A percentile compares a stretch with the other conserved stretches of the same genome.
These are phyloP conservation scores for Phylloscopus collybita DNA, from an alignment of 2,797 vertebrate genomes.

Conservation along the genomic window DNA sequence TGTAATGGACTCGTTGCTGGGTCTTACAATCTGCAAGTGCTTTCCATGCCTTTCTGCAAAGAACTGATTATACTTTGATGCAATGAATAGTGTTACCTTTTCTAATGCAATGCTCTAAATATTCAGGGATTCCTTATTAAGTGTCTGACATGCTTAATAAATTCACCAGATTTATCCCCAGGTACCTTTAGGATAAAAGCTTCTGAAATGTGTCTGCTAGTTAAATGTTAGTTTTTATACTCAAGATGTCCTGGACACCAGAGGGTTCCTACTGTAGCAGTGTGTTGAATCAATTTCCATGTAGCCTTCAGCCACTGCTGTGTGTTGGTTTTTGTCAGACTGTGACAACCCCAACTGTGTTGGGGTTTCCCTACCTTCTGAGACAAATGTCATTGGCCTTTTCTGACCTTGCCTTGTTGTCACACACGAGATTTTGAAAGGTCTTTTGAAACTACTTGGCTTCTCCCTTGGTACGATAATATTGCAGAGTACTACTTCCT, in stretches of 20 bases:
- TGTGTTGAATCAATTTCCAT: neutral
- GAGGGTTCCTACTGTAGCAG: neutral
- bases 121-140: neutral
- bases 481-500: conserved; percentile 43
- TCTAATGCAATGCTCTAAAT: neutral
- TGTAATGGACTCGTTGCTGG: neutral
- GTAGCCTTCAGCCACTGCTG: neutral
- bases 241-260: neutral
- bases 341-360: neutral
- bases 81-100: neutral
- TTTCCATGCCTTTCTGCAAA: neutral
- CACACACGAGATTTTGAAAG: conserved; percentile 31
- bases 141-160: neutral
- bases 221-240: neutral
- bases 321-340: conserved; percentile 14
- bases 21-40: neutral
- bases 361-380: conserved; percentile 40
- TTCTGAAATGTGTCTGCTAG: neutral
- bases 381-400: conserved; percentile 33
- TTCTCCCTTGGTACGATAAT: conserved; percentile 14
- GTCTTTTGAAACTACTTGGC: conserved; percentile 34
- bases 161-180: neutral
- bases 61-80: neutral
- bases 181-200: neutral
- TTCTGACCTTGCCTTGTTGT: conserved; percentile 42